Conservation (phyloP, 37 sponge, comb jelly and placozoan genomes). For the Eunapius fragilis region DNA sequence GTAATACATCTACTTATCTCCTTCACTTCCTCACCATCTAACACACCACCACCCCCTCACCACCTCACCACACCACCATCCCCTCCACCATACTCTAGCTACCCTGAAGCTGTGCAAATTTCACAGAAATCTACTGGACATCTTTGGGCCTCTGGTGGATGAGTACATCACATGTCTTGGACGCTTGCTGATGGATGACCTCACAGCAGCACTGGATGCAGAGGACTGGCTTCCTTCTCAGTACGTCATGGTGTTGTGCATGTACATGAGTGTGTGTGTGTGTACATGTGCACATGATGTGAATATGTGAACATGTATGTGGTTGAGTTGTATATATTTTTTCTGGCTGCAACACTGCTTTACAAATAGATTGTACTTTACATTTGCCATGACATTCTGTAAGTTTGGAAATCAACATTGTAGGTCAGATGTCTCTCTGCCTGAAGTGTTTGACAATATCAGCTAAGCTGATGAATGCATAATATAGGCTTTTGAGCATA, state of each 20-base stretch:
- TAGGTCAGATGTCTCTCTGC: too few relatives aligned
- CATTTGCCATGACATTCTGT: too few relatives aligned
- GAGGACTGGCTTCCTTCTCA: constrained; percentile 55
- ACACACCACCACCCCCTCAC: not conserved
- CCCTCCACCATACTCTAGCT: constrained; percentile 9
- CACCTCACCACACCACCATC: not conserved
- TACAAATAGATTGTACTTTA: too few relatives aligned
- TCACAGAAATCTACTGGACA: constrained; percentile 21
- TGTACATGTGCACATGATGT: not conserved
- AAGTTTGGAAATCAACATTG: too few relatives aligned
- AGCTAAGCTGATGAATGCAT: too few relatives aligned
- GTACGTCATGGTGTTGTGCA: not conserved
- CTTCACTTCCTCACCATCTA: not conserved
- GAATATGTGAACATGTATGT: too few relatives aligned
- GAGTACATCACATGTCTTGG: constrained; percentile 18
- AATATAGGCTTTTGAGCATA: too few relatives aligned
- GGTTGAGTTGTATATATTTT: too few relatives aligned
- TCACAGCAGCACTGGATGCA: not conserved
- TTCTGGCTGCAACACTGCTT: too few relatives aligned
- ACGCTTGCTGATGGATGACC: constrained; percentile 13
- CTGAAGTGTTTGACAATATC: too few relatives aligned
- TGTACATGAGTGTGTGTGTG: not conserved
- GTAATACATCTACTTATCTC: not conserved
- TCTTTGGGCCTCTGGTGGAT: constrained; percentile 36
- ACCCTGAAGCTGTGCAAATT: constrained; percentile 44